Evolutionary conservation across 1,140 invertebrate genomes (phyloP).

Genomic region (Drosophila bifasciata): DNA sequence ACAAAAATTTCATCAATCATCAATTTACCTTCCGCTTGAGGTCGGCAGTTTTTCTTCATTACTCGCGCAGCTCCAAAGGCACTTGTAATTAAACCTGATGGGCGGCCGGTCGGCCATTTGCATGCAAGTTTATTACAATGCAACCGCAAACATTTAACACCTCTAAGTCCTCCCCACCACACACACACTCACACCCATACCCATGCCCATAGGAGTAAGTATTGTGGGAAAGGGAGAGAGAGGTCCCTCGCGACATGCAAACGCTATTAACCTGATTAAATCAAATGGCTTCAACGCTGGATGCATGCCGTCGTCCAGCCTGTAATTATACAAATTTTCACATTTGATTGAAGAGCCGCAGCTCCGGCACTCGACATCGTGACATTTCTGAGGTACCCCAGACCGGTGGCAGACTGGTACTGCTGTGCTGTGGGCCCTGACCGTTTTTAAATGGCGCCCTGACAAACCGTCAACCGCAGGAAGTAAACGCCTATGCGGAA

Average conservation of each 20-base stretch:
- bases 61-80: slow-evolving; percentile 28
- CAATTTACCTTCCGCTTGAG: slow-evolving; percentile 36
- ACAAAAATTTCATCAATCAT: slow-evolving; percentile 61
- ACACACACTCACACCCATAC: neutral
- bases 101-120: slow-evolving; percentile 63
- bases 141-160: slow-evolving; percentile 75
- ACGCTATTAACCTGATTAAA: slow-evolving; percentile 79
- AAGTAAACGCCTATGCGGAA: slow-evolving; percentile 56
- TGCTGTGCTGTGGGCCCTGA: neutral
- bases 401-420: neutral
- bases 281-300: slow-evolving; percentile 56
- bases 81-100: slow-evolving; percentile 70
- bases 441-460: slow-evolving; percentile 66
- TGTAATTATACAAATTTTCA: slow-evolving; percentile 76
- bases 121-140: slow-evolving; percentile 64
- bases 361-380: slow-evolving; percentile 27
- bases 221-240: neutral
- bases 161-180: slow-evolving; percentile 44
- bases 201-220: neutral
- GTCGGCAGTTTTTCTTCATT: slow-evolving; percentile 58
- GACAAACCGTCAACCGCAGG: slow-evolving; percentile 72
- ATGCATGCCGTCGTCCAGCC: slow-evolving; percentile 25
- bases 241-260: slow-evolving; percentile 61
- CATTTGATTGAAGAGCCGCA: slow-evolving; percentile 78
- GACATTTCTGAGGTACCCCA: slow-evolving; percentile 25